phyloP scores from a whole-genome alignment of 2,797 vertebrate species.

The Phataginus tetradactyla region DNA sequence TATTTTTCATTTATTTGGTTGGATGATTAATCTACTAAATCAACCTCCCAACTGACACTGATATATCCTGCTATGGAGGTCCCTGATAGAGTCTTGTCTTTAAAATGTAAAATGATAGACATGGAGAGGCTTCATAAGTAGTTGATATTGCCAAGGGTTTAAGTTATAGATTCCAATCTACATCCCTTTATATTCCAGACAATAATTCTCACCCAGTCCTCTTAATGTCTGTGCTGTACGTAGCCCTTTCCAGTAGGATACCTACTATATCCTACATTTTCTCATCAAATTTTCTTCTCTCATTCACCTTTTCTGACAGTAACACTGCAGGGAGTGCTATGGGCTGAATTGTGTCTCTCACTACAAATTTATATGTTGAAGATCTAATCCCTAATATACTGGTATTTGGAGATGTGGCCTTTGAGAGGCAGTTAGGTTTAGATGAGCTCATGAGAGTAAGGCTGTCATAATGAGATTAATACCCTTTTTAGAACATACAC shows the following conservation, averaged over 20 bases:
- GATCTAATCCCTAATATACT: background rate
- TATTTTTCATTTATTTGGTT: background rate
- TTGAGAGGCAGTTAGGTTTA: background rate
- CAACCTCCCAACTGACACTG: background rate
- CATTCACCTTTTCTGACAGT: background rate
- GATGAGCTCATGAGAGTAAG: background rate
- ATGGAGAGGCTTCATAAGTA: background rate
- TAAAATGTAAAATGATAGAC: background rate
- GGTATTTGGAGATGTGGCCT: background rate
- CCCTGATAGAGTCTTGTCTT: background rate
- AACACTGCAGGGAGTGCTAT: background rate
- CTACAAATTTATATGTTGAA: background rate
- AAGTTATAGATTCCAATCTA: background rate
- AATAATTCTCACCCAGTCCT: background rate
- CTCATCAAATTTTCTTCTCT: background rate
- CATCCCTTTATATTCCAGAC: background rate
- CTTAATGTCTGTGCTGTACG: rapidly evolving
- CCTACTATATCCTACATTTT: background rate
- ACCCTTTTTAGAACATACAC: background rate
- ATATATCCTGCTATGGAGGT: background rate
- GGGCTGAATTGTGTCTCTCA: background rate
- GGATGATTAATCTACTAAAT: background rate
- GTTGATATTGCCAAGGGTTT: background rate
- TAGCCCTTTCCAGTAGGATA: background rate
- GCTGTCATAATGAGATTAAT: background rate